These are phyloP conservation scores for Pemphigus obesinymphae DNA, from an alignment of 1,140 invertebrate genomes.

Conservation along the genomic window DNA sequence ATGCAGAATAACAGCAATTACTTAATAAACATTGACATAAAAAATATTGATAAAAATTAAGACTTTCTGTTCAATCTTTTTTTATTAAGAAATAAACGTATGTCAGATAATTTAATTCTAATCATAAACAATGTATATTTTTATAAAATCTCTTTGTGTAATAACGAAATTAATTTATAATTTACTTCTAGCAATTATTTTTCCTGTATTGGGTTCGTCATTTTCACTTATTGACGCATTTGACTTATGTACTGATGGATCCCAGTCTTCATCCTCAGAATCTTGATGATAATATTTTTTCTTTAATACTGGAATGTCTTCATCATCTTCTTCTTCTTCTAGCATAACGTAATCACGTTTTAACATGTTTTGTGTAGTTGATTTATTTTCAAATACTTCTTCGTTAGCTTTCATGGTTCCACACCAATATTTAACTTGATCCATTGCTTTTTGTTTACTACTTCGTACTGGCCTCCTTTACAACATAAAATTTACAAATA, in stretches of 20 bases:
- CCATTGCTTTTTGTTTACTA: conserved; percentile 73
- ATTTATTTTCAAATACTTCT: not conserved
- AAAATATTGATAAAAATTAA: too few relatives aligned
- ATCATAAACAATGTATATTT: too few relatives aligned
- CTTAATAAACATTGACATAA: too few relatives aligned
- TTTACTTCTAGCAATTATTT: not conserved
- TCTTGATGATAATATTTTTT: conserved; percentile 32
- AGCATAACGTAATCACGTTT: conserved; percentile 29
- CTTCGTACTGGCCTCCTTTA: conserved; percentile 62
- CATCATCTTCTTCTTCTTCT: conserved; percentile 17
- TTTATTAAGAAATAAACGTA: not conserved
- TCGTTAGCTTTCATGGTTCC: conserved; percentile 54
- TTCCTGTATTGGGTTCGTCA: not conserved
- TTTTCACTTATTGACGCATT: conserved; percentile 15
- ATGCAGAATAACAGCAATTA: too few relatives aligned
- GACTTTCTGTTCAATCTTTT: too few relatives aligned
- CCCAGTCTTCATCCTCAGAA: conserved; percentile 35
- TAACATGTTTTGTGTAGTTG: not conserved
- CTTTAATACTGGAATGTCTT: conserved; percentile 9
- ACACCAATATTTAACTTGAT: conserved; percentile 79
- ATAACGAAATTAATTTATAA: not conserved
- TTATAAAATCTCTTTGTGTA: not conserved
- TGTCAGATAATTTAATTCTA: not conserved
- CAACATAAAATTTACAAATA: too few relatives aligned
- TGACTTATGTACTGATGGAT: conserved; percentile 13